A percentile compares a stretch with the other conserved stretches of the same genome.
These are phyloP conservation scores for Megaceryle torquata DNA, from an alignment of 2,113 vertebrate genomes.

Conservation along the genomic window DNA sequence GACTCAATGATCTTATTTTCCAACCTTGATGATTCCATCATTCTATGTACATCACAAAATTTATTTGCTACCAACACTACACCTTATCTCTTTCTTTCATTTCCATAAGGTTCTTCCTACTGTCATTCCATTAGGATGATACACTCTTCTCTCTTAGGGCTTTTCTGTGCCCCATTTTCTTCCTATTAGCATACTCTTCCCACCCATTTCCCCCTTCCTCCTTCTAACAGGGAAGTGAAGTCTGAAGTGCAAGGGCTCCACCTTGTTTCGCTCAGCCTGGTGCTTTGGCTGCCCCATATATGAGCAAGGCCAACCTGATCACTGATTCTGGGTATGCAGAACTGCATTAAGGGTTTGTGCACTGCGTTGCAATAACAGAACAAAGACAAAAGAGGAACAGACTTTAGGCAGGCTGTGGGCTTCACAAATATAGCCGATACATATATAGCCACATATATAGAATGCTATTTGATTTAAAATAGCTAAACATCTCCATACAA, in stretches of 20 bases:
- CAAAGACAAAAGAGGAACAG: neutral
- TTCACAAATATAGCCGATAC: rapidly evolving
- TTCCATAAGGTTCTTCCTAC: neutral
- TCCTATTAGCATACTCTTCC: neutral
- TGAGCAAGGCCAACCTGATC: neutral
- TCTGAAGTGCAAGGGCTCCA: neutral
- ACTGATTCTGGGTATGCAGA: neutral
- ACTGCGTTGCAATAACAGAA: neutral
- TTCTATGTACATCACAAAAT: neutral
- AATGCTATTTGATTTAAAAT: neutral
- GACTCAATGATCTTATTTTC: too few relatives aligned
- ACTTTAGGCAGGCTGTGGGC: neutral
- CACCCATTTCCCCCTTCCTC: neutral
- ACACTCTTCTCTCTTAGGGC: neutral
- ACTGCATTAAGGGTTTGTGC: neutral
- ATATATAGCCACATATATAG: rapidly evolving
- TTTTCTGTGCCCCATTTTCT: neutral
- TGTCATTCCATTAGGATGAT: neutral
- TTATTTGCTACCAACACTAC: neutral
- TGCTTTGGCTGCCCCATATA: neutral
- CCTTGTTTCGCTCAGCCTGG: rapidly evolving
- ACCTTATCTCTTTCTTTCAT: neutral
- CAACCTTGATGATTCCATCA: too few relatives aligned
- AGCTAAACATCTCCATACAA: neutral
- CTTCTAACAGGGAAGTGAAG: neutral